A percentile compares a stretch with the other conserved stretches of the same genome.
phyloP scores from a whole-genome alignment of 2,113 vertebrate species.

The Xenopus borealis region DNA sequence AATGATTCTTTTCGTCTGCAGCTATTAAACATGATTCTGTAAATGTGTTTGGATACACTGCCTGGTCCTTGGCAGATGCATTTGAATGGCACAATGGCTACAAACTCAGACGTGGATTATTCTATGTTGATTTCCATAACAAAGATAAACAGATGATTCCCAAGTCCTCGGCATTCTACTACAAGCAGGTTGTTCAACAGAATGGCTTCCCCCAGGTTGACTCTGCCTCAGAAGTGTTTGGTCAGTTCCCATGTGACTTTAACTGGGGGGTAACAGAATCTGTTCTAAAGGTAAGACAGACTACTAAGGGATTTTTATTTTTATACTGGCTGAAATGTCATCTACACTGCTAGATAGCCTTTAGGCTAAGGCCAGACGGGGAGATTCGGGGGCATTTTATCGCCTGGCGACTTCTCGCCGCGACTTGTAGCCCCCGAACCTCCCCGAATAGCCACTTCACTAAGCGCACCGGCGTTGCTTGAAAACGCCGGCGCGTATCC shows the following conservation, averaged over 20 bases:
- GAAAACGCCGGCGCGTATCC: too few species aligned
- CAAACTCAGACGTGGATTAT: constrained; percentile 79
- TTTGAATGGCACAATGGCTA: constrained; percentile 91
- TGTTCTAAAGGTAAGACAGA: constrained; percentile 77
- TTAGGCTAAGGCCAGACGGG: too few species aligned
- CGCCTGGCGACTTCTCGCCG: too few species aligned
- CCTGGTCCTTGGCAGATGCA: constrained; percentile 91
- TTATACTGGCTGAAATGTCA: too few species aligned
- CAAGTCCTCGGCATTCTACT: constrained; percentile 86
- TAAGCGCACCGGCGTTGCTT: too few species aligned
- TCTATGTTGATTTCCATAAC: constrained; percentile 82
- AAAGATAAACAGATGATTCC: constrained; percentile 72
- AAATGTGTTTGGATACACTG: constrained; percentile 83
- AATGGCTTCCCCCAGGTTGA: constrained; percentile 76
- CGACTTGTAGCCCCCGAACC: too few species aligned
- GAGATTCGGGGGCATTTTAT: too few species aligned
- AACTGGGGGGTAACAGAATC: constrained; percentile 90
- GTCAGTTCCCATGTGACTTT: constrained; percentile 85
- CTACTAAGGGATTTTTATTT: too few species aligned
- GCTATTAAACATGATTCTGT: constrained; percentile 78
- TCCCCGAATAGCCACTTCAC: too few species aligned
- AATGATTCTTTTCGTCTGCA: constrained; percentile 51
- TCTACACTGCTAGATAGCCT: too few species aligned
- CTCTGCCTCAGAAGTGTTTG: constrained; percentile 56
- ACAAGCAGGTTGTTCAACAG: constrained; percentile 73